Base-by-base conservation (phyloP, 2,888 invertebrate species). In the Hydrotaea cyrtoneurina region DNA sequence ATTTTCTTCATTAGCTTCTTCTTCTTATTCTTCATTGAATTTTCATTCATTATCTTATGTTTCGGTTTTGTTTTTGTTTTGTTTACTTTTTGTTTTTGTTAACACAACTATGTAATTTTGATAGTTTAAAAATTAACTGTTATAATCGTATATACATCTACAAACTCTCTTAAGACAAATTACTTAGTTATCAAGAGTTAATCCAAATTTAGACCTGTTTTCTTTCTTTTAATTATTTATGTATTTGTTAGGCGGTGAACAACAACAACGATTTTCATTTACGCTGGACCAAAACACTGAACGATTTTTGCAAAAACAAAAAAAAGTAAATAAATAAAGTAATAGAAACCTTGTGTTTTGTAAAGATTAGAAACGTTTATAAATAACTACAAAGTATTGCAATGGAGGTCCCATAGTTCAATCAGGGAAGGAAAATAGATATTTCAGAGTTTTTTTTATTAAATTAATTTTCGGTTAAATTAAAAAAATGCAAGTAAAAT, bases 101-200 rank as follows among this genome's bases (percentile, higher is more conserved):
- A 69, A 69, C 69, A 69, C 69, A 69, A 69, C 69, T 69, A 69
- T 43, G 15, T 69, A 69, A 69, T 69, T 69, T 69, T 69, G 69
- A 69, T 69, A 69, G 69, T 69, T 69, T 69, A 11, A 17, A 69
- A 69, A 69, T 69, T 69, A 69, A 69, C 69, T 69, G 69, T 69
- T 69, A 69, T 69, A 69, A 69, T 69, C 69, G 19, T 69, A 69
- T 69, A 43, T 69, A 69, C 69, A 69, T 69, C 69, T 69, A 69
- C 43, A 69, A 46, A 21, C 46, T 69, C 69, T 69, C 46, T 69
- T 46, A 23, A 43, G 69, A 69, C 69, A 69, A 69, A 69, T 46
- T 69, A 46, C 39, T 31, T 62, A 66, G 69, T 46, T 69, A 46
- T 69, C 39, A 69, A 69, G 39, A 69, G n/a, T 62, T 46, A 19